These are phyloP conservation scores for Drosophila merina DNA, from an alignment of 2,888 invertebrate species.

Conservation along the genomic window DNA sequence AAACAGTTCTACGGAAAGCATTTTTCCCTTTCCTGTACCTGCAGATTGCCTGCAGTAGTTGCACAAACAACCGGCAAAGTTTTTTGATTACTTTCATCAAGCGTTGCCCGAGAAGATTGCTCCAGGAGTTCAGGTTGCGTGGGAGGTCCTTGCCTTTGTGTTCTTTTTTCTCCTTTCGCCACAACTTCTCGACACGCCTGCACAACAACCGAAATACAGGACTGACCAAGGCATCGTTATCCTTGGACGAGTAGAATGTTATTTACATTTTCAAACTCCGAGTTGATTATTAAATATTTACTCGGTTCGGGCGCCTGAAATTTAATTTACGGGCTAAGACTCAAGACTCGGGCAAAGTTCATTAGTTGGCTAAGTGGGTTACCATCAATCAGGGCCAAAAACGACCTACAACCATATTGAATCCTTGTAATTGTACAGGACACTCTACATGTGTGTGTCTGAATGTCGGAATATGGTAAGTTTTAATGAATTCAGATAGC, in stretches of 20 bases:
- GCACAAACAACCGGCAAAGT: slow-evolving; percentile 64
- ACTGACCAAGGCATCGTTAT: background rate
- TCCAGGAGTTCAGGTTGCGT: slow-evolving; percentile 9
- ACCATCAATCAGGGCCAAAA: slow-evolving; percentile 49
- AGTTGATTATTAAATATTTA: slow-evolving; percentile 77
- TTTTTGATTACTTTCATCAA: slow-evolving; percentile 75
- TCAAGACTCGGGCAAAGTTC: slow-evolving; percentile 58
- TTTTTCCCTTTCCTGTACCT: background rate
- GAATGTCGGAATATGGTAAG: slow-evolving; percentile 48
- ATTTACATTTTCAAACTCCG: slow-evolving; percentile 47
- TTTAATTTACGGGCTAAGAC: slow-evolving; percentile 61
- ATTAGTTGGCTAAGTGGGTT: slow-evolving; percentile 60
- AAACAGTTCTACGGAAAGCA: slow-evolving; percentile 52
- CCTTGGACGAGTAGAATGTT: slow-evolving; percentile 20
- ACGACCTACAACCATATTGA: slow-evolving; percentile 21
- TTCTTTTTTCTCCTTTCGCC: background rate
- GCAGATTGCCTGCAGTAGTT: slow-evolving; percentile 47
- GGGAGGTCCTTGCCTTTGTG: background rate
- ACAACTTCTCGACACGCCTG: slow-evolving; percentile 36
- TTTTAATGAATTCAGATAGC: slow-evolving; percentile 69
- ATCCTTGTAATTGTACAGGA: slow-evolving; percentile 48
- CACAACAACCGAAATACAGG: background rate
- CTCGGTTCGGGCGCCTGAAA: slow-evolving; percentile 55
- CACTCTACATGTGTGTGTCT: slow-evolving; percentile 5
- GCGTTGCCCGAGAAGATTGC: slow-evolving; percentile 28